Base-by-base conservation (phyloP, 2,888 invertebrate genomes). In the Argyra leucocephala region DNA sequence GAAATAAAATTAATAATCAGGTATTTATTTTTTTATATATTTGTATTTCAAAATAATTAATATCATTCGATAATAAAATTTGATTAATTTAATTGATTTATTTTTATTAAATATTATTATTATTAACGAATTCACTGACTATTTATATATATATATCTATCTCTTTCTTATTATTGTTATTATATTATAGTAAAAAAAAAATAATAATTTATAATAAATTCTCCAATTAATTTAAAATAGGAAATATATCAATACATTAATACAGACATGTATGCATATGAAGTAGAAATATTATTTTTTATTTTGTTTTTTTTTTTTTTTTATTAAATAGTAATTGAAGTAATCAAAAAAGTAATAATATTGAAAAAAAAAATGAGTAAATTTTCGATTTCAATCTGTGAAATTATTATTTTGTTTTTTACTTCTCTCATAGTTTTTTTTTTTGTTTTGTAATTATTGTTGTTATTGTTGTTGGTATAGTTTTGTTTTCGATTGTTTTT, bases 311-410 rank as follows among this genome's bases (percentile, higher is more conserved):
- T n/a, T n/a, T n/a, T n/a, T n/a, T n/a, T n/a, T n/a, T n/a, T n/a
- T n/a, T n/a, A n/a, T n/a, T n/a, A n/a, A 48, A 48, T 48, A 48
- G n/a, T 48, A 48, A 48, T 48, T 48, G 48, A 48, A 31, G 31
- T 31, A 31, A 48, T n/a, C 48, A 48, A 15, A 48, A 15, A 48
- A 12, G n/a, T 48, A 48, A 48, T 48, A 48, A 48, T 18, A 15
- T 48, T 48, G 9, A 3, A 48, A 9, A 48, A 9, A 48, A 18
- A 48, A 48, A 48, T n/a, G 48, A 48, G 48, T 48, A 48, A 48
- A 48, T 48, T 48, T 48, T 48, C 48, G 48, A 48, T 48, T 48
- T 48, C 48, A 48, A 48, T 15, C 48, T 48, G 48, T 48, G 5
- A 48, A 48, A 48, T 48, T 15, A 48, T 48, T 48, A n/a, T 15